These are phyloP conservation scores for Staurois parvus DNA, from an alignment of 2,797 vertebrate species.

Conservation along the genomic window DNA sequence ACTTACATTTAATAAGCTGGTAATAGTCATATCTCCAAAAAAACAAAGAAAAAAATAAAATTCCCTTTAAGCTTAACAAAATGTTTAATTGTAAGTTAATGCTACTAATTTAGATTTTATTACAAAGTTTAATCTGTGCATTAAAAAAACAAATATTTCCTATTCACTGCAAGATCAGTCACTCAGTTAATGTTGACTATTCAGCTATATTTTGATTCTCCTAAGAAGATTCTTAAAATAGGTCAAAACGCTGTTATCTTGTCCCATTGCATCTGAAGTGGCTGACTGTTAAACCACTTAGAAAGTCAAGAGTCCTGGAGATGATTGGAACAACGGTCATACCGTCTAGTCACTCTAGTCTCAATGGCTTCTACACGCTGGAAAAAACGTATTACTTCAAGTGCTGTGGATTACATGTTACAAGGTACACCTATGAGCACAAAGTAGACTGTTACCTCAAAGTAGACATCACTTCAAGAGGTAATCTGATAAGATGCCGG, in stretches of 20 bases:
- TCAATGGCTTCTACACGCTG: background rate
- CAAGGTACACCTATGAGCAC: slow-evolving; percentile 7
- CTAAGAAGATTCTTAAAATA: slow-evolving; percentile 40
- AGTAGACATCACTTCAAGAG: slow-evolving; percentile 46
- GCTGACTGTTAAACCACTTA: slow-evolving; percentile 57
- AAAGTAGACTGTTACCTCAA: background rate
- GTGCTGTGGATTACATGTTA: slow-evolving; percentile 52
- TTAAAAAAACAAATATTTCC: no score
- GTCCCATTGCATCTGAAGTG: slow-evolving; percentile 48
- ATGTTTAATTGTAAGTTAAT: no score
- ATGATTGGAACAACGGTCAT: slow-evolving; percentile 16
- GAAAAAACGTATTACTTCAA: slow-evolving; percentile 44
- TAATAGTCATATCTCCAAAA: no score
- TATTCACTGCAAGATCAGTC: background rate
- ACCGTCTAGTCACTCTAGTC: background rate
- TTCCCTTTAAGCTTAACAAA: no score
- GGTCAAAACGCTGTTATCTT: slow-evolving; percentile 49
- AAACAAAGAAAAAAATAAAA: no score
- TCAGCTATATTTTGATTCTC: slow-evolving; percentile 11
- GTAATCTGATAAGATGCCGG: slow-evolving; percentile 11
- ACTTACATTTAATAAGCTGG: no score
- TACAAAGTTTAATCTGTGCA: no score
- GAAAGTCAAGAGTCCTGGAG: slow-evolving; percentile 34
- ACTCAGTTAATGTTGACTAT: background rate
- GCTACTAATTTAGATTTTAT: no score